Conservation (phyloP, 2,113 vertebrate species). For the Saiga tatarica region DNA sequence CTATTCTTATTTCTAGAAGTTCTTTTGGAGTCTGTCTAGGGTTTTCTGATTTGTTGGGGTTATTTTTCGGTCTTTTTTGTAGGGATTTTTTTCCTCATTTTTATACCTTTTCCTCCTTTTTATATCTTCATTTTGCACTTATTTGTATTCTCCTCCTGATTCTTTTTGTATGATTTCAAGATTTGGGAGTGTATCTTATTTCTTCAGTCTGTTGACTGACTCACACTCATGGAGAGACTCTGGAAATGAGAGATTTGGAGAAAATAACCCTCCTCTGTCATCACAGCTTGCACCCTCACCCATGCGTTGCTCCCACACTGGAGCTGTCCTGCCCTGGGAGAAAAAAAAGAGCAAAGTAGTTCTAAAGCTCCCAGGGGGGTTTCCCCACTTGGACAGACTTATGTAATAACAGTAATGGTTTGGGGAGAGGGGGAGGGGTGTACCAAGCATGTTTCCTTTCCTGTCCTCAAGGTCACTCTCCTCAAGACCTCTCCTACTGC, state of each 20-base stretch:
- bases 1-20: background rate
- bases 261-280: background rate
- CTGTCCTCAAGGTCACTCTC: background rate
- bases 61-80: background rate
- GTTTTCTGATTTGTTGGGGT: background rate
- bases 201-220: background rate
- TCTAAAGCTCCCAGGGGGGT: background rate
- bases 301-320: background rate
- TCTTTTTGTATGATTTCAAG: background rate
- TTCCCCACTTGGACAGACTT: background rate
- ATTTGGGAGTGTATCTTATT: background rate
- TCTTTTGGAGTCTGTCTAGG: background rate
- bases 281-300: background rate
- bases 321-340: background rate
- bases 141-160: background rate
- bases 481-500: background rate
- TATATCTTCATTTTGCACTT: background rate
- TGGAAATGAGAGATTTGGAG: background rate
- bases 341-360: background rate
- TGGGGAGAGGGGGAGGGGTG: fast-evolving
- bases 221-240: background rate
- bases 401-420: too few relatives aligned
- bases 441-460: background rate
- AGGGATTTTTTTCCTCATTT: background rate
- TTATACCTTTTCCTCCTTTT: background rate